Conservation (phyloP, 1,140 invertebrate species). For the Bombus consobrinus region DNA sequence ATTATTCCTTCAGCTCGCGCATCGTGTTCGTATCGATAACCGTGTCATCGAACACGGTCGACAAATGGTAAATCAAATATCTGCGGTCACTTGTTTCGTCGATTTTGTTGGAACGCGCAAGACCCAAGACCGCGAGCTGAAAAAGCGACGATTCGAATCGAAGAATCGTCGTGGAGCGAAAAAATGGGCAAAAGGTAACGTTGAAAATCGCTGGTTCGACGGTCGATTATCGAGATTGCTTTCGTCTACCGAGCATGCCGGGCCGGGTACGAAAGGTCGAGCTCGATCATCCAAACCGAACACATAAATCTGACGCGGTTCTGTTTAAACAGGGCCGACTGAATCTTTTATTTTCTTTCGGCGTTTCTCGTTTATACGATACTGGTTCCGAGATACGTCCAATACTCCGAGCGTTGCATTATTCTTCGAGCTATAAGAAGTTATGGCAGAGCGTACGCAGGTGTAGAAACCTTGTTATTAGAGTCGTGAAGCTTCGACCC, state of each 20-base stretch:
- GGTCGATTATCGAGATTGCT: constrained; percentile 1
- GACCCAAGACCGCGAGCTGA: neutral
- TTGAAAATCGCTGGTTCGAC: neutral
- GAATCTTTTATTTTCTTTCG: constrained; percentile 6
- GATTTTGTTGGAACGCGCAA: neutral
- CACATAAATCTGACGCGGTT: neutral
- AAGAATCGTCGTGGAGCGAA: neutral
- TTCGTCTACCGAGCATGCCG: neutral
- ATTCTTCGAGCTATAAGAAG: constrained; percentile 49
- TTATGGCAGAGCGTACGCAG: constrained; percentile 43
- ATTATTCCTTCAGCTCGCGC: neutral
- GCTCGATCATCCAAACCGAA: neutral
- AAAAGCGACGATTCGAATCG: neutral
- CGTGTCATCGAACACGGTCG: neutral
- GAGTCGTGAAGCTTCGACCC: constrained; percentile 43
- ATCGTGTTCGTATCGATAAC: neutral
- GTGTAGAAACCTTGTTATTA: constrained; percentile 58
- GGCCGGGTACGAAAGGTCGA: neutral
- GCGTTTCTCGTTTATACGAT: constrained; percentile 8
- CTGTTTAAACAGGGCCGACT: neutral
- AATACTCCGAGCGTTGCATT: constrained; percentile 34
- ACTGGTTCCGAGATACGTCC: neutral
- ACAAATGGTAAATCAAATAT: neutral
- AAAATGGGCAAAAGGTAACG: neutral
- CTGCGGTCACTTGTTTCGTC: neutral